phyloP scores from a whole-genome alignment of 2,113 vertebrate genomes.

The Siniperca chuatsi region DNA sequence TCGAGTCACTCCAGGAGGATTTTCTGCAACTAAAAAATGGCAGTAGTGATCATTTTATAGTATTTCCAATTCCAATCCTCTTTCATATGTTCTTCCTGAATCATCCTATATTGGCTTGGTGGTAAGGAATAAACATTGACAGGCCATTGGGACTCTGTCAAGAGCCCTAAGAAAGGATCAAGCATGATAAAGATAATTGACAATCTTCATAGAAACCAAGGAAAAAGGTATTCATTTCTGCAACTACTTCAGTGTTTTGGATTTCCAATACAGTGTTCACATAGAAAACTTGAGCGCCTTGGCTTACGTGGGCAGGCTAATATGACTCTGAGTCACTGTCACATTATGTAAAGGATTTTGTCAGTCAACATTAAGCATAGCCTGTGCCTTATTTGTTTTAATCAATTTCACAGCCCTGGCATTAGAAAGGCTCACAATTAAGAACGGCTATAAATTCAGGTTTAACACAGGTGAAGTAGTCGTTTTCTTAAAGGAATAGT shows the following conservation, averaged over 20 bases:
- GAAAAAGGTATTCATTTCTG: constrained; percentile 6
- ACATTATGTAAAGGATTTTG: not conserved
- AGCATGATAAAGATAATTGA: not conserved
- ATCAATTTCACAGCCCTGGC: not conserved
- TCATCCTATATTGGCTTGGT: constrained; percentile 10
- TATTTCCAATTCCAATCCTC: constrained; percentile 36
- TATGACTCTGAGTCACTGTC: constrained; percentile 2
- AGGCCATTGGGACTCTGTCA: constrained; percentile 13
- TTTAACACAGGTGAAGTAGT: not conserved
- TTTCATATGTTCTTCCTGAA: constrained; percentile 55
- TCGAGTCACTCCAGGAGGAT: not conserved
- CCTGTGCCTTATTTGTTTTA: not conserved
- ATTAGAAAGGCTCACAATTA: not conserved
- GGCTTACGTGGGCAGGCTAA: not conserved
- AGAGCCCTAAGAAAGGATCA: constrained; percentile 2
- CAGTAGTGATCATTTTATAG: constrained; percentile 49
- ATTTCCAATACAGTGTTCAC: constrained; percentile 4
- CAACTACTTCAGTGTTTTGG: not conserved
- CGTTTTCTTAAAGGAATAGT: not conserved
- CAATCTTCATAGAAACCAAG: not conserved
- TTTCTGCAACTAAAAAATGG: constrained; percentile 33
- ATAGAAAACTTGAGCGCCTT: not conserved
- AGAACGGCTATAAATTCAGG: not conserved
- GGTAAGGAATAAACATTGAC: constrained; percentile 43
- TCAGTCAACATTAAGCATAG: not conserved